Base-by-base conservation (phyloP, 2,797 vertebrate species). In the Rhinogobio ventralis region DNA sequence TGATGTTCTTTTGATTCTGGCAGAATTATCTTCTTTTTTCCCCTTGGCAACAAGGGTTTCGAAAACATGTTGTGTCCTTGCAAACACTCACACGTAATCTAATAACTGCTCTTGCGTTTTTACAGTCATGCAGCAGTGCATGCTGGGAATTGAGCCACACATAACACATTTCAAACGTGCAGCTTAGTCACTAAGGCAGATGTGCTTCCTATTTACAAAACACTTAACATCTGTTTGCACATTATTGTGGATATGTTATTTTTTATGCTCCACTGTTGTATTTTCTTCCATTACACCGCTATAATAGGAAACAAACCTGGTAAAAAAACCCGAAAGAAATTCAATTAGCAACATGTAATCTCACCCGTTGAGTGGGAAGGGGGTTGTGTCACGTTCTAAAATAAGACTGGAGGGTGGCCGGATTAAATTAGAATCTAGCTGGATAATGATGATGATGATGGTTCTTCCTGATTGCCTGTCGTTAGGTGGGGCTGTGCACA, bases 361-460 rank as follows among this genome's bases (percentile, higher is more conserved):
- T 81, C 36, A 74, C 66, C 73, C 60, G 30, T 36, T n/a, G 67
- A 79, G 74, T 75, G 74, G 78, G 82, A 86, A 85, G 84, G 79
- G 51, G 85, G 81, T 79, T 81, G 76, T 91, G 89, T 91, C 89
- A 66, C 78, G 89, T 19, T 89, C 93, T 93, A 93, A 92, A 94
- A 92, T 93, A 93, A 94, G 92, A 89, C 87, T 79, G 15, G 15
- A 87, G 86, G 78, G 89, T 90, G 85, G 87, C 88, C 60, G 81
- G 90, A 94, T 94, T 73, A 71, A 92, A 93, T 94, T 91, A 92
- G 87, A 83, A 92, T 91, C 89, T 64, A 30, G 88, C 86, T 88
- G 23, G 7, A 79, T 91, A 89, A 92, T 87, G 83, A 55, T 69
- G 39, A 82, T 85, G 87, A 84, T 86, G 84, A 86, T 85, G 72